Percentiles rank a stretch among this genome's conserved stretches.
Conservation (phyloP, 53 echinoderm and acorn worm species). For the Antedon mediterranea region DNA sequence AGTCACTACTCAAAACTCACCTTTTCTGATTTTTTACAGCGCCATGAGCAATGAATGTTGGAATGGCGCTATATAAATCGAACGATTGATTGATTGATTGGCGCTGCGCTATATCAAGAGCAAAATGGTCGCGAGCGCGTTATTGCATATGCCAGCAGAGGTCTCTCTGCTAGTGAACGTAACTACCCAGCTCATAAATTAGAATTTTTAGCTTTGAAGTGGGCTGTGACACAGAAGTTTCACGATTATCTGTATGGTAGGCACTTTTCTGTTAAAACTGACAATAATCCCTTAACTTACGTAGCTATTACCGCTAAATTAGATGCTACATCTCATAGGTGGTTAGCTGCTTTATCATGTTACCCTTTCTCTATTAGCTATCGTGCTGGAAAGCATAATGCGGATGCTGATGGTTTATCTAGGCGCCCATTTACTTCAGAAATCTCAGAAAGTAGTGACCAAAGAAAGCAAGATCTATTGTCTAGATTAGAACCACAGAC, state of each 20-base stretch:
- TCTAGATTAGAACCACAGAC: too few species aligned
- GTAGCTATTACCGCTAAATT: slow-evolving; percentile 37
- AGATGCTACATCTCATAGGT: slow-evolving; percentile 38
- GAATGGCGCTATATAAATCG: too few species aligned
- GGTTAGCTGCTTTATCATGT: slow-evolving; percentile 33
- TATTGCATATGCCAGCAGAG: slow-evolving; percentile 26
- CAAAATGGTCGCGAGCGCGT: background rate
- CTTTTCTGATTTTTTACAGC: too few species aligned
- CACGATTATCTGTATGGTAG: slow-evolving; percentile 32
- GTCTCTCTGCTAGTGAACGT: slow-evolving; percentile 23
- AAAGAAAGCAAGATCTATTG: too few species aligned
- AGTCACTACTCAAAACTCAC: too few species aligned
- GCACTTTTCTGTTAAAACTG: slow-evolving; percentile 28
- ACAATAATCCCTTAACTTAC: slow-evolving; percentile 42
- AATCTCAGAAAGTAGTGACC: too few species aligned
- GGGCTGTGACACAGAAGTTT: slow-evolving; percentile 47
- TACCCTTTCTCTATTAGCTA: slow-evolving; percentile 31
- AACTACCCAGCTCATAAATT: slow-evolving; percentile 38
- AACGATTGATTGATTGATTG: too few species aligned
- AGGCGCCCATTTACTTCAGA: too few species aligned
- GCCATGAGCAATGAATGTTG: too few species aligned
- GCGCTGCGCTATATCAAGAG: too few species aligned
- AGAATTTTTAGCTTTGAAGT: slow-evolving; percentile 42
- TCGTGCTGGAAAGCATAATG: slow-evolving; percentile 27
- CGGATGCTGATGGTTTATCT: slow-evolving; percentile 26